phyloP scores from a whole-genome alignment of 2,888 invertebrate genomes.

The Hedychridium roseum region DNA sequence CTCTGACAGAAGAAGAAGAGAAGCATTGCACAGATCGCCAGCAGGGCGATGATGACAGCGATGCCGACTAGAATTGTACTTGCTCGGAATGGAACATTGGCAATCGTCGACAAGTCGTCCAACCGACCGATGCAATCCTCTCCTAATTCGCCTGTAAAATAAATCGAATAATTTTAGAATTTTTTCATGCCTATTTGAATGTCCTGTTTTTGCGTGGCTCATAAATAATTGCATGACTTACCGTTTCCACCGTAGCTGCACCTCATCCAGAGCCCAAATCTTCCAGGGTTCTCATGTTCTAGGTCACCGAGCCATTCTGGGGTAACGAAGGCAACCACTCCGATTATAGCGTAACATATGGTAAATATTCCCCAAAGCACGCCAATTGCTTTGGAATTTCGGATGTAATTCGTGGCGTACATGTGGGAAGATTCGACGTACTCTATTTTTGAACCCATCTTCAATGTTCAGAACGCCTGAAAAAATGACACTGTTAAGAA shows the following conservation, averaged over 20 bases:
- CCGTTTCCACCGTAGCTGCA: conserved; percentile 70
- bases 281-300: conserved; percentile 86
- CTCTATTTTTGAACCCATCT: conserved; percentile 91
- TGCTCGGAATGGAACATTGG: conserved; percentile 84
- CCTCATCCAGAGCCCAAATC: conserved; percentile 91
- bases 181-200: neutral
- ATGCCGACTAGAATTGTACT: conserved; percentile 90
- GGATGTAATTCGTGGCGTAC: conserved; percentile 89
- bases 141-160: conserved; percentile 71
- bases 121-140: conserved; percentile 87
- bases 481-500: no score
- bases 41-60: conserved; percentile 83
- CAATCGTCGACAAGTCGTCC: conserved; percentile 82
- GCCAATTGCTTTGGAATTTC: conserved; percentile 93
- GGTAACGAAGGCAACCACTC: conserved; percentile 93
- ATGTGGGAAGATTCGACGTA: conserved; percentile 91
- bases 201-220: neutral
- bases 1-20: conserved; percentile 94
- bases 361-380: conserved; percentile 98
- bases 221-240: conserved; percentile 20
- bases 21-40: conserved; percentile 88
- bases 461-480: no score
- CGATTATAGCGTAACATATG: conserved; percentile 95
- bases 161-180: neutral
- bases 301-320: conserved; percentile 91